Evolutionary conservation across 2,113 vertebrate species (phyloP), one percentile per base, ranked within the genome.

Genomic region (Xyrauchen texanus): DNA sequence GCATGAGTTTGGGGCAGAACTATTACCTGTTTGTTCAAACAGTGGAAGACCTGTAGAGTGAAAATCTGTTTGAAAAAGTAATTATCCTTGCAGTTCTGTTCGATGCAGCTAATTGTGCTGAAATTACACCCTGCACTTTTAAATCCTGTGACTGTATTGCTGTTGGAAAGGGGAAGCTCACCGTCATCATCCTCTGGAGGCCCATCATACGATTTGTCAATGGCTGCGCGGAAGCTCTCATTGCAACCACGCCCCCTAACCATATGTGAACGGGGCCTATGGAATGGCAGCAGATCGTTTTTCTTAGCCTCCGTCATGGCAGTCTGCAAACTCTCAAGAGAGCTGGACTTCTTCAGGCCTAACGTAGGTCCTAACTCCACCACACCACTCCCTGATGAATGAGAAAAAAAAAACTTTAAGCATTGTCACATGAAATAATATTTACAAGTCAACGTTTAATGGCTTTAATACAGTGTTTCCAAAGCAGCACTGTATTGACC

Each of bases 281-380:
- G 96, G 83, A 99, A 98, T 6, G 96, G 96, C 34, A 98, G 95
- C 58, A 97, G 94, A 0, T 98, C 96, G 0, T 92, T 97, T 85
- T 96, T 98, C 63, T 93, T 91, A 79, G 97, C 96, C 91, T 98
- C 96, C 0, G 95, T 95, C 80, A 99, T 94, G 1, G 97, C 98
- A 0, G 98, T 99, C 92, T 99, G 98, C 34, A 99, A 93, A 84
- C 97, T 98, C 92, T 99, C 98, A 83, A 99, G 84, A 0, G 98
- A 99, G 53, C 97, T 99, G 83, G 98, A 99, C 90, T 97, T 99
- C 85, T 99, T 98, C 83, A 99, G 74, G n/a, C 97, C 98, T 61
- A 99, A 90, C 13, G 94, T 97, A 21, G 97, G 98, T 15, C 98
- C 98, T 0, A 98, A 94, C 83, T 96, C 96, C 47, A 89, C 92